Conservation (phyloP, 64 coral and sea anemone genomes). For the Porites lutea region DNA sequence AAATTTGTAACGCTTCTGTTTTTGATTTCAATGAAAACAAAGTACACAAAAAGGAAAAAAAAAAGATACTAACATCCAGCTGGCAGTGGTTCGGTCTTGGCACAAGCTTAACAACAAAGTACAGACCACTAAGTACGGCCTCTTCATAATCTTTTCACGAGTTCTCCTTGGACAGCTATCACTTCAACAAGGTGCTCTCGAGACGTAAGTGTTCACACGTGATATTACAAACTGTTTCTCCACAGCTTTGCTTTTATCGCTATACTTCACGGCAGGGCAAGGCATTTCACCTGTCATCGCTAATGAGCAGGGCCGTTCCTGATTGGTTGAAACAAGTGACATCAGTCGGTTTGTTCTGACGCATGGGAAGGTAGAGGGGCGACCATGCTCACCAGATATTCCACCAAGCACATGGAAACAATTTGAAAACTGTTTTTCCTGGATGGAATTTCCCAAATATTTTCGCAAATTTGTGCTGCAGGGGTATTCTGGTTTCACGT, state of each 20-base stretch:
- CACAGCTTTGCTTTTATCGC: conserved; percentile 48
- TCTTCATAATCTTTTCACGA: conserved; percentile 28
- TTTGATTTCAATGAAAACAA: conserved; percentile 34
- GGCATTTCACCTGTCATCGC: conserved; percentile 49
- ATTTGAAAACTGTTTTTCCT: conserved; percentile 40
- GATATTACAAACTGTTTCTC: conserved; percentile 6
- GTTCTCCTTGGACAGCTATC: neutral
- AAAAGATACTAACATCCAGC: conserved; percentile 57
- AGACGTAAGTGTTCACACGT: conserved; percentile 58
- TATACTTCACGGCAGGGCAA: conserved; percentile 17
- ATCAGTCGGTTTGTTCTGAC: conserved; percentile 43
- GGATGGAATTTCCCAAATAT: conserved; percentile 15
- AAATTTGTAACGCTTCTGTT: conserved; percentile 42
- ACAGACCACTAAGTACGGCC: conserved; percentile 4
- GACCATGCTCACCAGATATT: neutral
- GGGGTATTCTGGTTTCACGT: neutral
- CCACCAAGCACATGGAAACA: conserved; percentile 32
- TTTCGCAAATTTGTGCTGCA: conserved; percentile 16
- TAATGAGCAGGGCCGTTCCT: neutral
- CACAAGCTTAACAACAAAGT: conserved; percentile 3
- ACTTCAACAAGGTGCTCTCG: conserved; percentile 20
- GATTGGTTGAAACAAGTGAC: conserved; percentile 34
- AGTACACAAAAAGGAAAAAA: conserved; percentile 9
- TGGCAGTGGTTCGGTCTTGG: conserved; percentile 20
- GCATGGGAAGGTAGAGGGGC: conserved; percentile 39